Evolutionary conservation across 2,113 vertebrate species (phyloP).

Genomic region (Pimephales promelas): DNA sequence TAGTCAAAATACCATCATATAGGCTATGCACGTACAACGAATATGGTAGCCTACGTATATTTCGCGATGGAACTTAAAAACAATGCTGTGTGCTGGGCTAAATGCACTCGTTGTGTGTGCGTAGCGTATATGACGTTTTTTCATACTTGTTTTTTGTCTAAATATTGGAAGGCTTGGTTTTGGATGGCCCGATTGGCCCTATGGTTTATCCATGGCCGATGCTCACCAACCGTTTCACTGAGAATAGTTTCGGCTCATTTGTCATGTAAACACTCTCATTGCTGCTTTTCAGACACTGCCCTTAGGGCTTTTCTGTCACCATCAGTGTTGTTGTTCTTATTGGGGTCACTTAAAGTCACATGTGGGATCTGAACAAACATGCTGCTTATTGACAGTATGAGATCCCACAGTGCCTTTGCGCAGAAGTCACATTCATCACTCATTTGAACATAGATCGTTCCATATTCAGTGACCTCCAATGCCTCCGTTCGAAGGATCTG

Average conservation of each 20-base stretch:
- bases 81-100: too few species aligned
- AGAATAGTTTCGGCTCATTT: constrained; percentile 31
- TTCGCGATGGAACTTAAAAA: too few species aligned
- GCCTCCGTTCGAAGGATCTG: background rate
- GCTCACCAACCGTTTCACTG: background rate
- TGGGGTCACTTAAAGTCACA: constrained; percentile 24
- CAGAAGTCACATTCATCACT: background rate
- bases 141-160: background rate
- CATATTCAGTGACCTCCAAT: background rate
- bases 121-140: too few species aligned
- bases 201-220: background rate
- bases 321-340: constrained; percentile 26
- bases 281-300: background rate
- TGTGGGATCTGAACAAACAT: constrained; percentile 21
- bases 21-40: too few species aligned
- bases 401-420: background rate
- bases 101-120: too few species aligned
- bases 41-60: too few species aligned
- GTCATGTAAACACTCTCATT: constrained; percentile 1
- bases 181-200: background rate
- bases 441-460: background rate
- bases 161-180: background rate
- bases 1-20: too few species aligned
- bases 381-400: constrained; percentile 25
- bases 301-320: constrained; percentile 30